These are phyloP conservation scores for Kryptolebias ocellatus DNA, from an alignment of 2,797 vertebrate species.

Conservation along the genomic window DNA sequence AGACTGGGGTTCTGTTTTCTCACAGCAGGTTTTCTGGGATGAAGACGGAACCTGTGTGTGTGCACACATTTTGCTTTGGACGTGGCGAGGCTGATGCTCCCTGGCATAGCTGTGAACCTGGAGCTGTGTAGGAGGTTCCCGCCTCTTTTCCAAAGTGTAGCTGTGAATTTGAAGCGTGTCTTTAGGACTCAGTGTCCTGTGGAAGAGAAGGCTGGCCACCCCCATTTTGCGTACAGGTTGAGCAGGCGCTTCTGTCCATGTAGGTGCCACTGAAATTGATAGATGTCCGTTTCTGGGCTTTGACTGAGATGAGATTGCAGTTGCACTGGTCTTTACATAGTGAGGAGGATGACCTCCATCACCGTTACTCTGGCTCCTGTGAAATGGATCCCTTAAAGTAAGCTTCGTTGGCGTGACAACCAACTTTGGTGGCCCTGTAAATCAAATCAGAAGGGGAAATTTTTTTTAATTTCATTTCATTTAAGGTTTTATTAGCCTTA, in stretches of 20 bases:
- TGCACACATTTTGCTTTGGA: constrained; percentile 51
- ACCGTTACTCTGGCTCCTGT: constrained; percentile 51
- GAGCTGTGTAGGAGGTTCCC: constrained; percentile 68
- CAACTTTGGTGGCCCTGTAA: constrained; percentile 76
- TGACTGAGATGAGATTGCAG: constrained; percentile 60
- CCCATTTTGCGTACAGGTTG: constrained; percentile 83
- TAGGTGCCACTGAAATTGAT: constrained; percentile 54
- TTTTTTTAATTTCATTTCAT: background rate
- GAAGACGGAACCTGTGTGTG: constrained; percentile 24
- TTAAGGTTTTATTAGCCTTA: background rate
- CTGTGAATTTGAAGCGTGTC: constrained; percentile 88
- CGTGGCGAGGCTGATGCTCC: constrained; percentile 71
- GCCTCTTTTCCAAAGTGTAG: constrained; percentile 82
- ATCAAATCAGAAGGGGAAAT: constrained; percentile 10
- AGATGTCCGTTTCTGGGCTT: constrained; percentile 70
- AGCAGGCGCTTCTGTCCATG: constrained; percentile 39
- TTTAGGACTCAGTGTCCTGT: constrained; percentile 83
- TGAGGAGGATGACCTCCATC: constrained; percentile 54
- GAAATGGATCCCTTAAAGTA: constrained; percentile 75
- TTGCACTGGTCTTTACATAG: constrained; percentile 72
- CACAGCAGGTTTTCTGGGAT: constrained; percentile 14
- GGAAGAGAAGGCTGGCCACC: constrained; percentile 84
- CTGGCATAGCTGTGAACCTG: constrained; percentile 84
- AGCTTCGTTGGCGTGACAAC: constrained; percentile 80
- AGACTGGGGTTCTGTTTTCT: constrained; percentile 23